Conservation (phyloP, 2,888 invertebrate species). For the Lumbricus terrestris region DNA sequence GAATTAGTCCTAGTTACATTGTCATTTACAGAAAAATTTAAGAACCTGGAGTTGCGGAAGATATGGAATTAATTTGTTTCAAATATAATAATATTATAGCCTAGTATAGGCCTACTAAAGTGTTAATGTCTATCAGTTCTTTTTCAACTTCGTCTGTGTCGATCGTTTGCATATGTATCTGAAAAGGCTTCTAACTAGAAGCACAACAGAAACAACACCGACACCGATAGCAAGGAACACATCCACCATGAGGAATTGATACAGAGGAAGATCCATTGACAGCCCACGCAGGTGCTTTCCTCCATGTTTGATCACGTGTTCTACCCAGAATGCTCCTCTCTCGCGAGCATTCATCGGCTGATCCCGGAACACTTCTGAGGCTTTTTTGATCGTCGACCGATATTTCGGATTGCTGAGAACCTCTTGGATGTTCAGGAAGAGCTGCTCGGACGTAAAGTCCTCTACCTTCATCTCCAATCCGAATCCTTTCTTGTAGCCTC, state of each 20-base stretch:
- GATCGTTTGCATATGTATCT: not conserved
- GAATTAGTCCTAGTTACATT: too few relatives aligned
- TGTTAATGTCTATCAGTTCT: not conserved
- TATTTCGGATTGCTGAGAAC: slow-evolving; percentile 36
- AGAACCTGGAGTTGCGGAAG: too few relatives aligned
- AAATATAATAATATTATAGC: too few relatives aligned
- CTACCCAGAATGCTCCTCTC: slow-evolving; percentile 42
- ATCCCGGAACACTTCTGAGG: slow-evolving; percentile 34
- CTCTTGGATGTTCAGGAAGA: slow-evolving; percentile 33
- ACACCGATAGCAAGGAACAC: slow-evolving; percentile 23
- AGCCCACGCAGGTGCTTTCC: slow-evolving; percentile 39
- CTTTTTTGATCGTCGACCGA: slow-evolving; percentile 33
- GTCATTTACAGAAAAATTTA: too few relatives aligned
- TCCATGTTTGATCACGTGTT: slow-evolving; percentile 44
- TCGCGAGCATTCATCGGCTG: slow-evolving; percentile 31
- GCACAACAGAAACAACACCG: not conserved
- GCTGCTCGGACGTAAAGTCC: slow-evolving; percentile 26
- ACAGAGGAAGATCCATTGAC: slow-evolving; percentile 39
- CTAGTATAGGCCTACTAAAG: not conserved
- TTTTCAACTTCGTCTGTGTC: not conserved
- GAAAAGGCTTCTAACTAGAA: not conserved
- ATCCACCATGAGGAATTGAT: slow-evolving; percentile 41
- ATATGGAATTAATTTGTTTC: too few relatives aligned
- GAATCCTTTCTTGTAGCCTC: slow-evolving; percentile 16
- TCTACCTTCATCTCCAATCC: slow-evolving; percentile 11